These are phyloP conservation scores for Syngnathoides biaculeatus DNA, from an alignment of 2,113 vertebrate genomes.

Conservation along the genomic window DNA sequence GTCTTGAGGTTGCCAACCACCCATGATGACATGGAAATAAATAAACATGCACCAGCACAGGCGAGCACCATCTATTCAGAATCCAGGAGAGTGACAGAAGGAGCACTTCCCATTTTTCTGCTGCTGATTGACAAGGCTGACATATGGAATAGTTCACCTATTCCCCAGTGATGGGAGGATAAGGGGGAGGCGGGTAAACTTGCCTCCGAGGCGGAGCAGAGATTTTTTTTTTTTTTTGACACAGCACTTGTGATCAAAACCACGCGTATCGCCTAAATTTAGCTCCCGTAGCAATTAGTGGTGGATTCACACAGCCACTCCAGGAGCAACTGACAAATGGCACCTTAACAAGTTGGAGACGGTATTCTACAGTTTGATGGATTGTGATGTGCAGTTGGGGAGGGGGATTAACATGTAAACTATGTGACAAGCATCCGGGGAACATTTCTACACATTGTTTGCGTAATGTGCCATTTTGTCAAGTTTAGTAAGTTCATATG, in stretches of 20 bases:
- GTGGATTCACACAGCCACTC: slow-evolving; percentile 89
- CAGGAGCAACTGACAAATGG: slow-evolving; percentile 91
- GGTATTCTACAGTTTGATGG: slow-evolving; percentile 53
- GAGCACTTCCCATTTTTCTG: slow-evolving; percentile 86
- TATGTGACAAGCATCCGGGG: background rate
- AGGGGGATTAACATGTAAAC: background rate
- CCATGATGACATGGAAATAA: slow-evolving; percentile 81
- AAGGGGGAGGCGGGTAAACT: slow-evolving; percentile 86
- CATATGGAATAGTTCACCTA: slow-evolving; percentile 99
- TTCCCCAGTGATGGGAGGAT: slow-evolving; percentile 96
- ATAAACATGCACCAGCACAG: slow-evolving; percentile 72
- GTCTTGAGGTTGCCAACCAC: slow-evolving; percentile 79
- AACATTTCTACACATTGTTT: background rate
- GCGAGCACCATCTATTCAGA: slow-evolving; percentile 74
- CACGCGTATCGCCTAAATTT: slow-evolving; percentile 96
- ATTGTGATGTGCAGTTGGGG: slow-evolving; percentile 54
- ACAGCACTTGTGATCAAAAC: slow-evolving; percentile 93
- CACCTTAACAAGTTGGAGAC: slow-evolving; percentile 75
- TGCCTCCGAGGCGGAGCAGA: slow-evolving; percentile 90
- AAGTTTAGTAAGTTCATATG: background rate
- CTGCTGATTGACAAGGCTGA: slow-evolving; percentile 99
- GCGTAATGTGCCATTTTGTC: background rate
- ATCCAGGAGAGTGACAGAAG: slow-evolving; percentile 35
- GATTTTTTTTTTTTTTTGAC: slow-evolving; percentile 74
- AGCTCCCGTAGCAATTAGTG: slow-evolving; percentile 96